Conservation (phyloP, 2,888 invertebrate genomes). For the Siphonodentalium dalli region DNA sequence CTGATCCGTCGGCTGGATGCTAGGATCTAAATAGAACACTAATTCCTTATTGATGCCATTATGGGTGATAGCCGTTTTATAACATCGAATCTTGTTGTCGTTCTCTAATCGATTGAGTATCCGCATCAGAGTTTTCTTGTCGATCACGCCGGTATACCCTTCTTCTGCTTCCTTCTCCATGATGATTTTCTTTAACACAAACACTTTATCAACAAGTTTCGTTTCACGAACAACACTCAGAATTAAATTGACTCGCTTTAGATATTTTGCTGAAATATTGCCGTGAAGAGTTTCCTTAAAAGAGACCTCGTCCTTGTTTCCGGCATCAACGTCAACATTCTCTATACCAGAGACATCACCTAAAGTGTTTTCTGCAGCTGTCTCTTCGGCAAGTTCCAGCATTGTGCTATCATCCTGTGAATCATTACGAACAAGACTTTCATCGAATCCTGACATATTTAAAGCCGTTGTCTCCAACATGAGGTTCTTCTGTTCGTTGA, state of each 20-base stretch:
- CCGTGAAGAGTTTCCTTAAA: conserved; percentile 13
- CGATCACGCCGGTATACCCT: conserved; percentile 70
- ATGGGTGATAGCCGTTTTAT: conserved; percentile 67
- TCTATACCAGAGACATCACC: neutral
- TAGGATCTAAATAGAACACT: conserved; percentile 70
- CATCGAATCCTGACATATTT: too few species aligned
- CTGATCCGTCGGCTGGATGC: conserved; percentile 59
- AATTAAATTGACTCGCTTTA: conserved; percentile 72
- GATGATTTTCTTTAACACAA: conserved; percentile 54
- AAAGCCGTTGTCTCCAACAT: too few species aligned
- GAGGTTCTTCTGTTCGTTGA: too few species aligned
- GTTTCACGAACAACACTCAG: conserved; percentile 71
- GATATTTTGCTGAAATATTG: conserved; percentile 46
- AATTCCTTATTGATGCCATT: conserved; percentile 66
- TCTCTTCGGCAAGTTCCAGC: too few species aligned
- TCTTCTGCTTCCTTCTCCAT: conserved; percentile 70
- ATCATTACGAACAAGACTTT: too few species aligned
- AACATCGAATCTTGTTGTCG: conserved; percentile 71
- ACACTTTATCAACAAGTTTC: conserved; percentile 70
- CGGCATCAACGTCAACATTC: neutral
- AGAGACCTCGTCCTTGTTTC: neutral
- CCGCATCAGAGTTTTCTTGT: conserved; percentile 73
- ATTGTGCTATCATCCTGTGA: too few species aligned
- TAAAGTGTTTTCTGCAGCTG: neutral
- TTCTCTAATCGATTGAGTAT: conserved; percentile 70